Conservation (phyloP, 1,140 invertebrate genomes). For the Hormaphis cornu region DNA sequence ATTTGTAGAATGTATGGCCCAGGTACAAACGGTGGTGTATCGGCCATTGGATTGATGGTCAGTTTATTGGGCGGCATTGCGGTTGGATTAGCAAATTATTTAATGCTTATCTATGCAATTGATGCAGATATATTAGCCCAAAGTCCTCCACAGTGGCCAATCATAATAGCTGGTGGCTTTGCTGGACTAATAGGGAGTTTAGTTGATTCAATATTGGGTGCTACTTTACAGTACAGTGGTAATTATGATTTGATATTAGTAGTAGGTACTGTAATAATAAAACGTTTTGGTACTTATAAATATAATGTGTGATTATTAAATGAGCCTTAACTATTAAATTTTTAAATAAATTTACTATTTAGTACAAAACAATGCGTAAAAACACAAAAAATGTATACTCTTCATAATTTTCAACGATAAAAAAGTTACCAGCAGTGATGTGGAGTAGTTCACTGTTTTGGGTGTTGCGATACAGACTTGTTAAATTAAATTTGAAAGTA, state of each 20-base stretch:
- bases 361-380: no score
- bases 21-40: slow-evolving; percentile 79
- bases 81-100: slow-evolving; percentile 65
- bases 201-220: slow-evolving; percentile 75
- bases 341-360: no score
- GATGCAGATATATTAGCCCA: slow-evolving; percentile 50
- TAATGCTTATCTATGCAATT: slow-evolving; percentile 55
- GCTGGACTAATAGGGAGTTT: slow-evolving; percentile 71
- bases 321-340: no score
- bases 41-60: slow-evolving; percentile 57
- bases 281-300: no score
- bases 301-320: no score
- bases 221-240: slow-evolving; percentile 79
- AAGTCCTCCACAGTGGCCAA: slow-evolving; percentile 70
- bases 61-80: slow-evolving; percentile 65
- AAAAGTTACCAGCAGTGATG: no score
- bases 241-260: neutral
- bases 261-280: neutral
- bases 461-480: no score
- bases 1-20: slow-evolving; percentile 1
- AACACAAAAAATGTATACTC: no score
- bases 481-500: no score
- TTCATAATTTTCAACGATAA: no score
- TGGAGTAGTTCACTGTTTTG: no score
- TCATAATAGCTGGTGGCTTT: slow-evolving; percentile 59